phyloP scores from a whole-genome alignment of 2,113 vertebrate species.

The Raja brachyura region DNA sequence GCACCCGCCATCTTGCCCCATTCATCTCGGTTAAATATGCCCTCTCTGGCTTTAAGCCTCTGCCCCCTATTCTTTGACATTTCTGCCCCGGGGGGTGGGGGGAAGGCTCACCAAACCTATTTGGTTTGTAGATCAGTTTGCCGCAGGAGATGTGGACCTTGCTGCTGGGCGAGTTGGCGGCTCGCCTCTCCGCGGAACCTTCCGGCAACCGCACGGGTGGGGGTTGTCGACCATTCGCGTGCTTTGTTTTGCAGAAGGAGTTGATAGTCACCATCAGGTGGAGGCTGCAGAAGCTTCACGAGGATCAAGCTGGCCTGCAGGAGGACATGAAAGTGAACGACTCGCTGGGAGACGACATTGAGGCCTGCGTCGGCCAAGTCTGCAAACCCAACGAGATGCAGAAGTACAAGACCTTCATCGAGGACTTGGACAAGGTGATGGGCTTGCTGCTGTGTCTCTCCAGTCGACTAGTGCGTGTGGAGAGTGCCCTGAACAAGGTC shows the following conservation, averaged over 20 bases:
- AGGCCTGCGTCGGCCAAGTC: constrained; percentile 51
- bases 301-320: constrained; percentile 53
- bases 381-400: constrained; percentile 73
- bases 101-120: too few species aligned
- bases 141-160: too few species aligned
- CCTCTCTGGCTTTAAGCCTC: too few species aligned
- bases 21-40: too few species aligned
- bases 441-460: constrained; percentile 82
- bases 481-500: constrained; percentile 66
- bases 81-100: too few species aligned
- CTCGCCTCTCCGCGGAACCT: too few species aligned
- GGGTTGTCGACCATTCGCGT: not conserved
- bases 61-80: too few species aligned
- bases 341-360: constrained; percentile 47
- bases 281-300: constrained; percentile 56
- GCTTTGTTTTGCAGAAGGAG: constrained; percentile 52
- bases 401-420: constrained; percentile 75
- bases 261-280: constrained; percentile 57
- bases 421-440: constrained; percentile 83
- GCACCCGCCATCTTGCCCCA: too few species aligned
- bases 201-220: too few species aligned
- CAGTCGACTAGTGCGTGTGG: constrained; percentile 76
- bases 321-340: constrained; percentile 51
- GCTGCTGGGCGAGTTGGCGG: too few species aligned
- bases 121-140: too few species aligned